Conservation (phyloP, 92 coral and sea anemone species). For the Porites lobata region DNA sequence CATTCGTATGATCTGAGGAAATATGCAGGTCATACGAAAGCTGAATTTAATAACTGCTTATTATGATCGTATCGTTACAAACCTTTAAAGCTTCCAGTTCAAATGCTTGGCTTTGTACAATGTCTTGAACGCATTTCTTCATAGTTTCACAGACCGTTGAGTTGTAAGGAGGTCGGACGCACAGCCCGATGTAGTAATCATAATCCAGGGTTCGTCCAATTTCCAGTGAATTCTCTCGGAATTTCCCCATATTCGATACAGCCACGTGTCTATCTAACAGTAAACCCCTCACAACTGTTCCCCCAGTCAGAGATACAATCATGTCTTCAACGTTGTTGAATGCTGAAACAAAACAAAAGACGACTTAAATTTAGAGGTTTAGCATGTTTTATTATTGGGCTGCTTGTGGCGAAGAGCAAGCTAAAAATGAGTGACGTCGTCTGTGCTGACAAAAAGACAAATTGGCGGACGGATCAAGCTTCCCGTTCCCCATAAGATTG, state of each 20-base stretch:
- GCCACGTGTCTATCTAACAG: conserved; percentile 87
- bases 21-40: too few species aligned
- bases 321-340: conserved; percentile 54
- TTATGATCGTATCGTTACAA: neutral
- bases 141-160: conserved; percentile 52
- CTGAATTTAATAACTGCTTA: too few species aligned
- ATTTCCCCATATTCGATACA: conserved; percentile 52
- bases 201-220: conserved; percentile 78
- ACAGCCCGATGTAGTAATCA: conserved; percentile 69
- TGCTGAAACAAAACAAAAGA: neutral
- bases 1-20: too few species aligned
- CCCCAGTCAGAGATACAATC: conserved; percentile 45
- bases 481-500: too few species aligned
- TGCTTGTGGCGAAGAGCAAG: too few species aligned
- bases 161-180: conserved; percentile 43
- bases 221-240: conserved; percentile 51
- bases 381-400: too few species aligned
- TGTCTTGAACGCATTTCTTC: conserved; percentile 61
- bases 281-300: conserved; percentile 71
- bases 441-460: too few species aligned
- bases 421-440: too few species aligned
- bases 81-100: conserved; percentile 58
- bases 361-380: too few species aligned
- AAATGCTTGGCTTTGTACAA: conserved; percentile 41
- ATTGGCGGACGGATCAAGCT: too few species aligned